Percentiles rank a stretch among this genome's conserved stretches.
phyloP scores from a whole-genome alignment of 2,888 invertebrate species.

The Cataglyphis cursor region DNA sequence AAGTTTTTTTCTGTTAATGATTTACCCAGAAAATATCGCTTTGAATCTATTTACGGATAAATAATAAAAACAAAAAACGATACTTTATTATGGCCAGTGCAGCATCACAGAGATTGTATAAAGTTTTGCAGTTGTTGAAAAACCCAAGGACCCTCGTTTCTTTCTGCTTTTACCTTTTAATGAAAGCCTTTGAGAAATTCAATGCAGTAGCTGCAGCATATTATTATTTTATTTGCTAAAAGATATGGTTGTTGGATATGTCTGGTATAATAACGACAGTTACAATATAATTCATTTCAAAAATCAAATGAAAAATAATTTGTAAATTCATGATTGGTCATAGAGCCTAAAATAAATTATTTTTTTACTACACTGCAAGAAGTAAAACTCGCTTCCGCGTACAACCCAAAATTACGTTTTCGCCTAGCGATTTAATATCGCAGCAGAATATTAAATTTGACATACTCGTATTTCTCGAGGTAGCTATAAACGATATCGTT shows the following conservation, averaged over 20 bases:
- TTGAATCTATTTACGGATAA: not conserved
- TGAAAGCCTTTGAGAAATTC: not conserved
- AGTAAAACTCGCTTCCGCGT: conserved; percentile 10
- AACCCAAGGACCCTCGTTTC: not conserved
- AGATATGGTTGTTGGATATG: not conserved
- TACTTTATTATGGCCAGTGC: not conserved
- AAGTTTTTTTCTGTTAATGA: not conserved
- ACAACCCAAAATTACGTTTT: conserved; percentile 35
- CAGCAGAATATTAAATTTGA: conserved; percentile 23
- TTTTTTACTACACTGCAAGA: not conserved
- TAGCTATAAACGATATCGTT: conserved; percentile 29
- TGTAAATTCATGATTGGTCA: not conserved
- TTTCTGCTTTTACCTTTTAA: not conserved
- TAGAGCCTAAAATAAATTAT: not conserved
- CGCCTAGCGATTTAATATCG: conserved; percentile 38
- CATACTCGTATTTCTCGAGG: conserved; percentile 28
- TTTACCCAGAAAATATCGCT: not conserved
- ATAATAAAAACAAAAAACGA: not conserved
- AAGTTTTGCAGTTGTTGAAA: not conserved
- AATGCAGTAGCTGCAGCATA: not conserved
- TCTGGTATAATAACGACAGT: not conserved
- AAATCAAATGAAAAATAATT: conserved; percentile 8
- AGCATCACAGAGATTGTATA: not conserved
- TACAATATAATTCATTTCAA: conserved; percentile 7
- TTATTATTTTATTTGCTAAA: not conserved